Percentiles rank a stretch among this genome's conserved stretches.
These are phyloP conservation scores for Zaprionus bogoriensis DNA, from an alignment of 2,888 invertebrate species.

Conservation along the genomic window DNA sequence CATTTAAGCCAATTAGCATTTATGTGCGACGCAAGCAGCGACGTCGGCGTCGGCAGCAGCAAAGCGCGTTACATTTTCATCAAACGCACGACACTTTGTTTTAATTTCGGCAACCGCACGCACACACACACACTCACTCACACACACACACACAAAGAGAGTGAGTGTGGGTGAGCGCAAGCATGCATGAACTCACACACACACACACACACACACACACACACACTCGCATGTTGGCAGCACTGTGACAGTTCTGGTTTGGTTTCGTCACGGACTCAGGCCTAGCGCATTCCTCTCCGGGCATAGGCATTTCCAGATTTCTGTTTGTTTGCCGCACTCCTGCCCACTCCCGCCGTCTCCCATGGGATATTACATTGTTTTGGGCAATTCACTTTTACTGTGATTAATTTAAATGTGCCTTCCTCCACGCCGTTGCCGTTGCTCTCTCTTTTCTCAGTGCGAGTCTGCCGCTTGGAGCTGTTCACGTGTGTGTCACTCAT, in stretches of 20 bases:
- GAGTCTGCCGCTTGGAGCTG: not conserved
- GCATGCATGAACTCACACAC: conserved; percentile 38
- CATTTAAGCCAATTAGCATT: conserved; percentile 79
- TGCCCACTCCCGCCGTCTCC: conserved; percentile 34
- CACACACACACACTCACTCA: conserved; percentile 40
- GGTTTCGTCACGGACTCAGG: conserved; percentile 66
- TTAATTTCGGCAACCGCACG: conserved; percentile 74
- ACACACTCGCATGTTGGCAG: conserved; percentile 5
- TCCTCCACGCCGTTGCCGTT: not conserved
- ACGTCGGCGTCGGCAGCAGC: conserved; percentile 22
- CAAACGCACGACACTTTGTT: conserved; percentile 79
- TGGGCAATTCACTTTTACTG: conserved; percentile 78
- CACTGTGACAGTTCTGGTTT: conserved; percentile 65
- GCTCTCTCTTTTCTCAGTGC: not conserved
- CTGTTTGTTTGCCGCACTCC: conserved; percentile 51
- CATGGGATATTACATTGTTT: conserved; percentile 74
- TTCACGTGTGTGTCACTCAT: conserved; percentile 69
- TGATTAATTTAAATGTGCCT: conserved; percentile 74
- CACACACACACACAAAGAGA: conserved; percentile 3
- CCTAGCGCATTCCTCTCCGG: conserved; percentile 34
- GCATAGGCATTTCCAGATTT: conserved; percentile 67
- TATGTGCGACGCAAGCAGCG: conserved; percentile 62
- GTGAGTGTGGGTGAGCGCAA: too few relatives aligned
- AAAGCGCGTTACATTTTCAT: conserved; percentile 77
- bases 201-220: conserved; percentile 13